Evolutionary conservation across 2,113 vertebrate species (phyloP), one percentile per base, ranked within the genome.

Genomic region (Brachypteracias leptosomus): DNA sequence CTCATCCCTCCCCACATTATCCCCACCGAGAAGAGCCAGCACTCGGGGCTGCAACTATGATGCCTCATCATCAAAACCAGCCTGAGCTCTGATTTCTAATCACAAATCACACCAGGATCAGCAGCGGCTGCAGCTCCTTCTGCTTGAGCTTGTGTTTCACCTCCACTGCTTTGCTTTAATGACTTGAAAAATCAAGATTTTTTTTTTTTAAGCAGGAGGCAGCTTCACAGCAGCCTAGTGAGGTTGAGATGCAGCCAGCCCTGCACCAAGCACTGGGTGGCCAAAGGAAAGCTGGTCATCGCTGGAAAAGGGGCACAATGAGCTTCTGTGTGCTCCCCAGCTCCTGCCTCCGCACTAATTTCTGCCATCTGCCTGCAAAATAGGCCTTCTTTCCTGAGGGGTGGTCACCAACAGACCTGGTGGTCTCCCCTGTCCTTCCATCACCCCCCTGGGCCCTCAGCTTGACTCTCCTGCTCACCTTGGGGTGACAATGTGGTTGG

Each of bases 191-290:
- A 4, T 3, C 42, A 33, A 29, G 36, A 5, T 42, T 42, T 42
- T 62, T 47, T 5, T n/a, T 24, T 40, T 62, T 47, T 5, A 46
- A 57, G 33, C 19, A 28, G 47, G 36, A 66, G 12, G 16, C 15
- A 15, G 49, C 13, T 14, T 16, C 38, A 9, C 0, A 1, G 35
- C 31, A 25, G 18, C 19, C 8, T 0, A 0, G 18, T 1, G 4
- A n/a, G 57, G 17, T 8, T 38, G 4, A n/a, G 57, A 17, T 8
- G 38, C 51, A 58, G 17, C 35, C 13, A 11, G 18, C 29, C 16
- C 49, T 44, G 28, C 33, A 19, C 19, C 1, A 0, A 74, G 57
- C 3, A 15, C 62, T 20, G 28, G 16, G 47, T 38, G 68, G 46
- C 8, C 31, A 33, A 58, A 57, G 40, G 9, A 77, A 74, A 54